Evolutionary conservation across 2,113 vertebrate genomes (phyloP), one percentile per base, ranked within the genome.

Genomic region (Heloderma charlesbogerti): DNA sequence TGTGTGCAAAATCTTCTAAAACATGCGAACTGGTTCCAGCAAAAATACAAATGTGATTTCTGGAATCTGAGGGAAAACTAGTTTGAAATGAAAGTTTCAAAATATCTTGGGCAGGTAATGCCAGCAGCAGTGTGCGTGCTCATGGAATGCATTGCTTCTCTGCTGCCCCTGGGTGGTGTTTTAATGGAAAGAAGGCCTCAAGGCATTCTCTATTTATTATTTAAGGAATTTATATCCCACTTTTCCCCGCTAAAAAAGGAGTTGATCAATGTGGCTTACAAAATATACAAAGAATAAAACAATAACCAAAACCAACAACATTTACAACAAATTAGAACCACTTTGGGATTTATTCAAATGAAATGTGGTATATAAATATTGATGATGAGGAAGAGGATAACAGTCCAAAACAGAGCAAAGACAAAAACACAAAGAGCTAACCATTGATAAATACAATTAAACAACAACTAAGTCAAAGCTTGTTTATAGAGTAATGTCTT

Each of bases 281-380:
- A 80, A 51, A 80, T 80, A 80, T 80, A 80, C 31, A 80, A 51
- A 80, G 78, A 43, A 80, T 29, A 80, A 51, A 80, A 80, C 78
- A 48, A 48, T 80, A 51, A 80, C 45, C 45, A 29, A 16, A 51
- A 1, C 4, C 3, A 48, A 48, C 3, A 3, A 48, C 48, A 48
- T 48, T 48, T 48, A 48, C 48, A 48, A 48, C 48, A 48, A 48
- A 48, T 48, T 7, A 4, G 48, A 48, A 48, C 48, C 48, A 48
- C 48, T 48, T 48, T 48, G 48, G 48, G 48, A 48, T 48, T 48
- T 48, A 48, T 48, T 48, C 48, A 48, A 48, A 48, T 48, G 7
- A 48, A 48, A n/a, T n/a, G n/a, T n/a, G n/a, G n/a, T n/a, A n/a
- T 48, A 48, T 48, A 4, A 7, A 48, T 48, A 7, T 4, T 48